Conservation (phyloP, 1,140 invertebrate species). For the Drosophila nigromelanica region DNA sequence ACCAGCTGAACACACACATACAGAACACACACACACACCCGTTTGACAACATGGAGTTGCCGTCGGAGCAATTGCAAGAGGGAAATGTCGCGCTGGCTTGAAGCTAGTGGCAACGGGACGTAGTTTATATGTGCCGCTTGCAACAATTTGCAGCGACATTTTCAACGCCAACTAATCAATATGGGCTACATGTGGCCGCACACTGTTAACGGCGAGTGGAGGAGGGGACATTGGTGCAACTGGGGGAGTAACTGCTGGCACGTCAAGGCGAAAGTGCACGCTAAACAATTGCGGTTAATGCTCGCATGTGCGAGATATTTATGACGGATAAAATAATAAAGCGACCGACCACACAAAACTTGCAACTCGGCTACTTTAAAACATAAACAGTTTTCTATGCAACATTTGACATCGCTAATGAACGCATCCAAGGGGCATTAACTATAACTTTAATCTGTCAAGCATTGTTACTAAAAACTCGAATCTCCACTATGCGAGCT, state of each 20-base stretch:
- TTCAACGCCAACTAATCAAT: constrained; percentile 79
- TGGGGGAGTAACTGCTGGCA: constrained; percentile 35
- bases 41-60: constrained; percentile 3
- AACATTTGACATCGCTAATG: constrained; percentile 19
- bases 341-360: constrained; percentile 21
- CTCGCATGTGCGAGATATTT: constrained; percentile 69
- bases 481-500: background rate
- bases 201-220: background rate
- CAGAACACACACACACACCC: constrained; percentile 10
- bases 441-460: background rate
- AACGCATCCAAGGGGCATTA: background rate
- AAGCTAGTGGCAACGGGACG: constrained; percentile 3
- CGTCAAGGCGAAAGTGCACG: constrained; percentile 66
- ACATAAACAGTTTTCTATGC: constrained; percentile 24
- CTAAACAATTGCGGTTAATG: constrained; percentile 80
- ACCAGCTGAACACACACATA: constrained; percentile 30
- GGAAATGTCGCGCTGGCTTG: constrained; percentile 37
- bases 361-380: constrained; percentile 25
- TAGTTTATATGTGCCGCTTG: constrained; percentile 55
- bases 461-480: background rate
- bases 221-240: constrained; percentile 4
- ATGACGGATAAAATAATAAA: constrained; percentile 80
- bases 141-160: constrained; percentile 77
- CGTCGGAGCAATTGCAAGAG: constrained; percentile 44
- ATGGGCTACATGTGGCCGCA: constrained; percentile 53